Conservation (phyloP, 2,888 invertebrate genomes). For the Spicauda simplicius region DNA sequence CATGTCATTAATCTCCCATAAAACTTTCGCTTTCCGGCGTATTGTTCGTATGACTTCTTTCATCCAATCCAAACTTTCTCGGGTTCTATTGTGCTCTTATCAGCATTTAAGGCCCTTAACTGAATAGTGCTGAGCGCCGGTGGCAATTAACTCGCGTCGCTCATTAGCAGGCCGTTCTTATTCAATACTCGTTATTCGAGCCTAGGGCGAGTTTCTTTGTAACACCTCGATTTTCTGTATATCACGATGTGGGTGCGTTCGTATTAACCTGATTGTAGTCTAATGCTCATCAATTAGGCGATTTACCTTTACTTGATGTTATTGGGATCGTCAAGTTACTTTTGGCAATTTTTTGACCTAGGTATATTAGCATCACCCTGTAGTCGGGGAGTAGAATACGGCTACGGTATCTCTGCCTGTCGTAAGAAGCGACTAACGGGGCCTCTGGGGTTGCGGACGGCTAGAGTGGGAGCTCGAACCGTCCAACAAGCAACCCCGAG, state of each 20-base stretch:
- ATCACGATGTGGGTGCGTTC: constrained; percentile 17
- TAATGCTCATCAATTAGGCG: background rate
- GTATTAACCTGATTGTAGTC: background rate
- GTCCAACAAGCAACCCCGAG: too few relatives aligned
- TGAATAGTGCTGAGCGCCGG: constrained; percentile 53
- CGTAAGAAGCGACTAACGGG: too few relatives aligned
- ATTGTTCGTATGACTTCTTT: constrained; percentile 36
- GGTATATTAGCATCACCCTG: too few relatives aligned
- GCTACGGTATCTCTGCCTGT: too few relatives aligned
- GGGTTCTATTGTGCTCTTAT: constrained; percentile 59
- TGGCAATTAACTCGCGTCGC: constrained; percentile 55
- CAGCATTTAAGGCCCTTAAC: constrained; percentile 59
- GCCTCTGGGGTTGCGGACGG: too few relatives aligned
- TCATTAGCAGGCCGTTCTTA: constrained; percentile 79
- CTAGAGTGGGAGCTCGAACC: too few relatives aligned
- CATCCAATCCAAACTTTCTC: constrained; percentile 37
- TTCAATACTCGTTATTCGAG: constrained; percentile 70
- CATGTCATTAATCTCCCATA: constrained; percentile 28
- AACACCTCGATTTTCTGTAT: constrained; percentile 67
- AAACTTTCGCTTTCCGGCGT: constrained; percentile 49
- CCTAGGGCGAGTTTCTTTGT: constrained; percentile 57
- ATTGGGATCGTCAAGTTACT: too few relatives aligned
- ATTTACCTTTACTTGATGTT: too few relatives aligned
- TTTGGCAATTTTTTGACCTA: too few relatives aligned
- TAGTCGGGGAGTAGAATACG: too few relatives aligned